Base-by-base conservation (phyloP, 2,888 invertebrate genomes). In the Andrena fulva region DNA sequence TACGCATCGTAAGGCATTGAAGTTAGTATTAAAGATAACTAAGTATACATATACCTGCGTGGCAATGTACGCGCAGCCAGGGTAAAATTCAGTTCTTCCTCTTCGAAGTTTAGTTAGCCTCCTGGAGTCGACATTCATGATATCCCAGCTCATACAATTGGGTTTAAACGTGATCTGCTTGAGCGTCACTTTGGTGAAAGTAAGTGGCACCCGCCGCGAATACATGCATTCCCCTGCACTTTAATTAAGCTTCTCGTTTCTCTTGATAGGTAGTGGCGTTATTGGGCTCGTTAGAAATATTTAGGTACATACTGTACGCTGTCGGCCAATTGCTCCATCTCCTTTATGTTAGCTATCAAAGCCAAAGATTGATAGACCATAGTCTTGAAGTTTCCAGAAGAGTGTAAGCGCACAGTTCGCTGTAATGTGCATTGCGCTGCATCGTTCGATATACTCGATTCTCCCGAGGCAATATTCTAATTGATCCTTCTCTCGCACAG, bases 301-400 rank as follows among this genome's bases (percentile, higher is more conserved):
- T 20, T 52, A 52, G 52, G 20, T 52, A 20, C 52, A 20, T 52
- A n/a, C 20, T 52, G 52, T 52, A 52, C 52, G 52, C 20, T 20
- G 2, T 20, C 8, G 52, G 62, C 8, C 76, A 67, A 56, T 73
- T 82, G 31, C 56, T 85, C 5, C 81, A 84, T 31, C 12, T 85
- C 2, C 78, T 84, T n/a, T 60, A 50, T 12, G n/a, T 52, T 8
- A 78, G 70, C 66, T 85, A 79, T 16, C 52, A 52, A 52, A 52
- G 52, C 20, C n/a, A 52, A 20, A 20, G 8, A 52, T 52, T 52
- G 20, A 52, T 52, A 20, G 20, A 20, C 20, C 52, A 52, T 8
- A 52, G 52, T 8, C 20, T 52, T 7, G 20, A 6, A 20, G 20
- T 52, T 52, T 20, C 52, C 20, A 52, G 1, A 20, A 20, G n/a